Evolutionary conservation across 2,113 vertebrate species (phyloP), one percentile per base, ranked within the genome.

Genomic region (Coptodon bakossiorum): DNA sequence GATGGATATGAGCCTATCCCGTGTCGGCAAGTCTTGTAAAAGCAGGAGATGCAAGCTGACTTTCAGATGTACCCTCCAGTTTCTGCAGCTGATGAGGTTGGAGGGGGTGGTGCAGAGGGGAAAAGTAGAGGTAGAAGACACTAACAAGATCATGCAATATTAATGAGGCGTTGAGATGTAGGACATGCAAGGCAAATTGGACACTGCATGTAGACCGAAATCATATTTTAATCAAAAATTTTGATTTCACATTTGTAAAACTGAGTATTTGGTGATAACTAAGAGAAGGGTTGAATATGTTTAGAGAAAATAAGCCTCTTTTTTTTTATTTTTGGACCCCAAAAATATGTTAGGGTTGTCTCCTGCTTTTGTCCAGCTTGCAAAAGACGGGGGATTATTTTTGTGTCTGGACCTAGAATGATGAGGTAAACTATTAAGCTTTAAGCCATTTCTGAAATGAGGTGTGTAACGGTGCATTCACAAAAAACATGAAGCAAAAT

Each of bases 101-200:
- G 76, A 73, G 61, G 66, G 56, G 16, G 43, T 31, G 71, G 76
- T 16, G 22, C 56, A 43, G 36, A 54, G 53, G 78, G 71, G 73
- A 79, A 71, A 78, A 73, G 85, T 43, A 80, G 88, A 88, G 73
- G 88, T 85, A 82, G 76, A 80, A 91, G 87, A 89, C 92, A 91
- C 86, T 90, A 91, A 95, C 92, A 93, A 87, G 88, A 87, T 88
- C 88, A 91, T 93, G 86, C 73, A 92, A 90, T 93, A 93, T 94
- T 94, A 95, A 94, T 92, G 88, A 94, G 88, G 36, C 82, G 59
- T 91, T 94, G 88, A 92, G 88, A 93, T 90, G 86, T 86, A 71
- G 91, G 89, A 92, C 86, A 91, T 88, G 88, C 59, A 86, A 89
- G 84, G 91, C 91, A 93, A 94, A 93, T 89, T 85, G 88, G 89